phyloP scores from a whole-genome alignment of 2,888 invertebrate genomes.

The Parnassius mnemosyne region DNA sequence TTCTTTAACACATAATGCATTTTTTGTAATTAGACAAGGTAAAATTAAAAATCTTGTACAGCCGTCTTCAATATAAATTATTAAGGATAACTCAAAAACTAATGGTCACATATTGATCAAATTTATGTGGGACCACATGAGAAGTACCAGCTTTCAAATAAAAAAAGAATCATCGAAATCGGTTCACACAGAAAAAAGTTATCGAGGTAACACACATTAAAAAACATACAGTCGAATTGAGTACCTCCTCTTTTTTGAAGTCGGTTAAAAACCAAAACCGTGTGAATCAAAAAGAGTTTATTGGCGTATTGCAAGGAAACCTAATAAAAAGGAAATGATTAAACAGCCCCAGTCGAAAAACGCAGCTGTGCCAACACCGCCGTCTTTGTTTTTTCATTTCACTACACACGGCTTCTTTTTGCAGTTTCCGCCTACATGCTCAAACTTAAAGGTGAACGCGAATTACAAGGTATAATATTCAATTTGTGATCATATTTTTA shows the following conservation, averaged over 20 bases:
- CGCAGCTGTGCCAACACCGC: slow-evolving; percentile 60
- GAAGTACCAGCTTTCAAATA: too few species aligned
- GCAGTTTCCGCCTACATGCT: slow-evolving; percentile 47
- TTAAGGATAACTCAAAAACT: too few species aligned
- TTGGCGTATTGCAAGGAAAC: slow-evolving; percentile 23
- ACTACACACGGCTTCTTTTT: slow-evolving; percentile 47
- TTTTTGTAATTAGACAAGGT: not conserved
- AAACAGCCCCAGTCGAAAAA: slow-evolving; percentile 26
- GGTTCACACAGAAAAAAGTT: too few species aligned
- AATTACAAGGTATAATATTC: not conserved
- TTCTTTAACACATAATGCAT: not conserved
- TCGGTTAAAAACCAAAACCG: slow-evolving; percentile 1
- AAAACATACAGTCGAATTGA: too few species aligned
- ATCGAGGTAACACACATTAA: too few species aligned
- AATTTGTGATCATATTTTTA: not conserved
- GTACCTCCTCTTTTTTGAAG: too few species aligned
- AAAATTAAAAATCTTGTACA: too few species aligned
- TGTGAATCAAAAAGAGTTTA: slow-evolving; percentile 15
- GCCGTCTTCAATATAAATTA: too few species aligned
- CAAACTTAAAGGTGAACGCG: slow-evolving; percentile 28
- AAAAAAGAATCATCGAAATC: too few species aligned
- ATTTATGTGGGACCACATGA: too few species aligned
- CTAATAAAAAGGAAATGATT: slow-evolving; percentile 25
- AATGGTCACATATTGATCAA: too few species aligned
- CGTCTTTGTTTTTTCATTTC: slow-evolving; percentile 45